Evolutionary conservation across 2,888 invertebrate species (phyloP), one percentile per base, ranked within the genome.

Genomic region (Epirrita christyi): DNA sequence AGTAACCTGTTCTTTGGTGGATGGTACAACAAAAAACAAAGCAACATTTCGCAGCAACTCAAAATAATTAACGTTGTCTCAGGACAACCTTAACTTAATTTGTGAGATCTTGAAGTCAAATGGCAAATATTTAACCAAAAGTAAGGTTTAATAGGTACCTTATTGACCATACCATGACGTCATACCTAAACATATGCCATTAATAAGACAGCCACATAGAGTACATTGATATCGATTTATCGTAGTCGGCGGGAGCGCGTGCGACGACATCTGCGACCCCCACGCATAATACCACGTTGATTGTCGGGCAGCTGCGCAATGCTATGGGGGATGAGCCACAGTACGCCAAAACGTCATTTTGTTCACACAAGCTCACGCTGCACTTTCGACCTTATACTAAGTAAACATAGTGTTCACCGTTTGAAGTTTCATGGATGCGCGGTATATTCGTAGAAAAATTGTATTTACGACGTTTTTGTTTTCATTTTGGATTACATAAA

Each of bases 221-320:
- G 21, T 21, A 21, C 64, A 63, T 64, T 71, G 72, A 75, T 81
- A 87, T 86, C 86, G 83, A 85, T 85, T 78, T 79, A 77, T 78
- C 63, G 76, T 67, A 63, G 67, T 61, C 48, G 62, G 54, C 69
- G 66, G 70, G 79, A 73, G 78, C 81, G 80, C 82, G 83, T 73
- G 81, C 75, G 72, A 61, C 74, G 80, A 83, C 90, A 90, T 90
- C 88, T 90, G 91, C 90, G 81, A 81, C 86, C 87, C 89, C 88
- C 90, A 85, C 88, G 84, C 88, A 87, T 80, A 79, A 81, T 71
- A 76, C 79, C 71, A 70, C 73, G 84, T 84, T 83, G 86, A 86
- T 84, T 83, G 79, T 73, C 73, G 71, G 71, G 85, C 90, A 90
- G 90, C 90, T 90, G 90, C 87, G 74, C 59, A 50, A 78, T 82